Evolutionary conservation across 1,140 invertebrate genomes (phyloP), one percentile per base, ranked within the genome.

Genomic region (Drosophila gunungcola): DNA sequence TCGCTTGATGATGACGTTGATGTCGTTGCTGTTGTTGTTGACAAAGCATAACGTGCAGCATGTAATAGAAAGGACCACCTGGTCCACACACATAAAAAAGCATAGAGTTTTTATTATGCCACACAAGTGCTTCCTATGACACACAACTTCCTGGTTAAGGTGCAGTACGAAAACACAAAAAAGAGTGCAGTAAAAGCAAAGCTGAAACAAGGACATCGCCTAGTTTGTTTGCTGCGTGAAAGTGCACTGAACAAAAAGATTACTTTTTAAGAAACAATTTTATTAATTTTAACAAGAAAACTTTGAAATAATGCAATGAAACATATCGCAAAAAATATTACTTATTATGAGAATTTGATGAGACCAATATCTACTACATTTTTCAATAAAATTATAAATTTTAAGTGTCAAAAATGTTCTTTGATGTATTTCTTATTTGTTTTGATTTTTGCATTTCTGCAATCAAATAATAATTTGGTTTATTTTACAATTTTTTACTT

Each of bases 51-150:
- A 82, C 88, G 70, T 86, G 67, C 83, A 82, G 78, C 54, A 53
- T 73, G 82, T 49, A 58, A 54, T 60, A 39, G 39, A n/a, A 36
- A 34, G 52, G 45, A 62, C 38, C 55, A 57, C 39, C 52, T 58
- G 52, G 41, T 54, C 54, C 34, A 29, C 78, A 60, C 48, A 60
- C 45, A 34, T 56, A 74, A 63, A 70, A 86, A 80, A 67, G 73
- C 54, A 75, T 57, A n/a, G 69, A 52, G 56, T 83, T 86, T 88
- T 88, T 88, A 86, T 86, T 88, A 86, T 86, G 84, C 88, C 79
- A 79, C 79, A 88, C 83, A 86, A 86, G 83, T 86, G 84, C 83
- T 86, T 86, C 84, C 83, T 88, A 88, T 80, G 75, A 80, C 76
- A 88, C 79, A 79, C 79, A 82, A 83, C 83, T 86, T 86, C 83